Base-by-base conservation (phyloP, 1,140 invertebrate species). In the Aphelinus certus region DNA sequence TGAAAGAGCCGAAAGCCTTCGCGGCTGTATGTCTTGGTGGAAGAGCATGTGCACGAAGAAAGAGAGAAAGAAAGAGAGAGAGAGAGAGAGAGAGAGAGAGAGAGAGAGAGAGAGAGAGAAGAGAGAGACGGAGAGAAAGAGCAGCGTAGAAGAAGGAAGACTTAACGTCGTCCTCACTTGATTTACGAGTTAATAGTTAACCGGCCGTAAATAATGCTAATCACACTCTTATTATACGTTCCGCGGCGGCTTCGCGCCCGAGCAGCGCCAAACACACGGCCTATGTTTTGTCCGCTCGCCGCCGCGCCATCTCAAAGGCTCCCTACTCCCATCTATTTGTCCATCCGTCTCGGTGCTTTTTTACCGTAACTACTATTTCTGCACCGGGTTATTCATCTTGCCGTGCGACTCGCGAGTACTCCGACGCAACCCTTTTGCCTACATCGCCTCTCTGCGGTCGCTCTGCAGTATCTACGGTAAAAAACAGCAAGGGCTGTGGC, bases 181-280 rank as follows among this genome's bases (percentile, higher is more conserved):
- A 87, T 87, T 88, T 87, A 87, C 86, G 84, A 76, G 83, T 85
- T 86, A 88, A 87, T 87, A 86, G 86, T 87, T 87, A 85, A 86
- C 85, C 81, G 83, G 81, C 81, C 84, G 84, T 88, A 88, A 88
- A 88, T 88, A 87, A 88, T 86, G 84, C 84, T 88, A 87, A 88
- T 88, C 86, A 88, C 83, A 85, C 84, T 85, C 85, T 86, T 86
- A 86, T 87, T 85, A 86, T 86, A 87, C 82, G 84, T 86, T 85
- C 81, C 76, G 75, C 79, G 75, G 76, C 78, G 77, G 74, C 81
- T 76, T 77, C 76, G 79, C 79, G 62, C 71, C 46, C 10, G 62
- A 64, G 62, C 3, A 64, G 43, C 46, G 63, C 58, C 70, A 75
- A 76, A 56, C 70, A 72, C 78, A 72, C 78, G 72, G 81, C 72